These are phyloP conservation scores for Caenorhabditis sulstoni DNA, from an alignment of 2,888 invertebrate genomes.

Conservation along the genomic window DNA sequence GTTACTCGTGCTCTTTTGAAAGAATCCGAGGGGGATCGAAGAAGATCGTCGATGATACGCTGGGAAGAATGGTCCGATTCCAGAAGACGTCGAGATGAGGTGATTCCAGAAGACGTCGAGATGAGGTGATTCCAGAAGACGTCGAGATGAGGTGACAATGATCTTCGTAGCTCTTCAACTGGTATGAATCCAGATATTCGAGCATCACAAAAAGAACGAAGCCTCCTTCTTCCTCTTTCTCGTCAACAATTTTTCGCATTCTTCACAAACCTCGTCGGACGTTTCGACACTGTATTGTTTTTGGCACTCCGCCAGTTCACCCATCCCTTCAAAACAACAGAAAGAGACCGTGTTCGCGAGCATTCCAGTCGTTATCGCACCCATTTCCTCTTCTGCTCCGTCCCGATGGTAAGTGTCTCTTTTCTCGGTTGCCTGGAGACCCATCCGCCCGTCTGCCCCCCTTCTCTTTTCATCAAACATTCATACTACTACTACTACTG, in stretches of 20 bases:
- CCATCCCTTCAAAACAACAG: slow-evolving; percentile 15
- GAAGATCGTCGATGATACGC: background rate
- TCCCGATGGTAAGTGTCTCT: slow-evolving; percentile 30
- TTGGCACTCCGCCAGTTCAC: background rate
- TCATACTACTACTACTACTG: slow-evolving; percentile 28
- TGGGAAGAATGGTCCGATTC: too few relatives aligned
- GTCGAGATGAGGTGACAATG: too few relatives aligned
- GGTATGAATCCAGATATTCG: too few relatives aligned
- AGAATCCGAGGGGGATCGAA: slow-evolving; percentile 2
- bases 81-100: too few relatives aligned
- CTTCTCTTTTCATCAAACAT: slow-evolving; percentile 28
- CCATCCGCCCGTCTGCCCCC: background rate
- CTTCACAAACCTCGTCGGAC: too few relatives aligned
- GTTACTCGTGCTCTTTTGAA: slow-evolving; percentile 20
- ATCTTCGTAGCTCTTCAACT: too few relatives aligned
- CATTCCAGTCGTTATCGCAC: slow-evolving; percentile 23
- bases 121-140: too few relatives aligned
- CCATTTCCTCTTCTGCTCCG: background rate
- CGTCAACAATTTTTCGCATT: background rate
- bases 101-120: too few relatives aligned
- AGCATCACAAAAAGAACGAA: too few relatives aligned
- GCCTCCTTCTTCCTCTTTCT: slow-evolving; percentile 6
- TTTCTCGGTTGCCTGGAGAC: slow-evolving; percentile 37
- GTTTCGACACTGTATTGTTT: slow-evolving; percentile 3
- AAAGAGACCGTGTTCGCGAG: slow-evolving; percentile 16